Evolutionary conservation across 2,888 invertebrate species (phyloP).

Genomic region (Epicampocera succincta): DNA sequence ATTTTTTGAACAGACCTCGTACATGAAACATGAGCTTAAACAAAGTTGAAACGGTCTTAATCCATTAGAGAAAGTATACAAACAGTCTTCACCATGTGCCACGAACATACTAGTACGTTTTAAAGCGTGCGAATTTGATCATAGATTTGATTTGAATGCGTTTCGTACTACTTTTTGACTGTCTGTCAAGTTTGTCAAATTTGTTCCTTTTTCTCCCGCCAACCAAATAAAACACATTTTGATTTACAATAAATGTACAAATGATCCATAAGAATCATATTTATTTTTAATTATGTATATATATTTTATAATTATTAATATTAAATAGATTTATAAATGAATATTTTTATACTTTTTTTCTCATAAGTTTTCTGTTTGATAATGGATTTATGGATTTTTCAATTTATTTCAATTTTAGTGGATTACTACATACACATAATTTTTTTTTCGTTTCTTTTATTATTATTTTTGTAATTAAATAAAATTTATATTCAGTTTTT

Average conservation of each 20-base stretch:
- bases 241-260: conserved; percentile 70
- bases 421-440: conserved; percentile 68
- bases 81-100: no score
- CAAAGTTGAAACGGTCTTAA: no score
- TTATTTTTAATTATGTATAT: conserved; percentile 41
- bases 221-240: conserved; percentile 23
- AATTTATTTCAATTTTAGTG: conserved; percentile 21
- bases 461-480: conserved; percentile 25
- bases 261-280: conserved; percentile 57
- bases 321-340: conserved; percentile 62
- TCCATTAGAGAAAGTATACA: no score
- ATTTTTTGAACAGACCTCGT: no score
- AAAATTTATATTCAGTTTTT: conserved; percentile 42
- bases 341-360: conserved; percentile 39
- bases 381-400: conserved; percentile 34
- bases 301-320: conserved; percentile 42
- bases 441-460: conserved; percentile 36
- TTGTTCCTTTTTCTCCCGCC: background rate
- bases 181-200: no score
- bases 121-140: no score
- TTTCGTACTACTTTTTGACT: background rate
- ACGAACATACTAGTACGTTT: no score
- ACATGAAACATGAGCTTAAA: no score
- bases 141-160: background rate
- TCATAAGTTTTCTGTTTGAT: conserved; percentile 55